Conservation (phyloP, 2,113 vertebrate species). For the cattle (Bos taurus) region ARS-UCD2.0 NC_037330.1:89718001-89718500, state of each 20-base stretch:
- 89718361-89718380: not conserved
- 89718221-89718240: not conserved
- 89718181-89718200: not conserved
- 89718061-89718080: accelerated
- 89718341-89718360: not conserved
- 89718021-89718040: not conserved
- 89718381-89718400: not conserved
- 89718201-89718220: not conserved
- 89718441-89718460: not conserved
- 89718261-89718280: not conserved
- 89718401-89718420: not conserved
- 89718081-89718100: not conserved
- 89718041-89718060: not conserved
- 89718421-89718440: accelerated
- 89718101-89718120: not conserved
- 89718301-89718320: not conserved
- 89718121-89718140: accelerated
- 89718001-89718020: not conserved
- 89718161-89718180: not conserved
- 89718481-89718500: not conserved
- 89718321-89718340: not conserved
- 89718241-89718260: not conserved
- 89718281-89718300: not conserved
- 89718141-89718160: accelerated
- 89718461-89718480: not conserved